These are phyloP conservation scores for Acrocephalus arundinaceus DNA, from an alignment of 2,113 vertebrate species.

Conservation along the genomic window DNA sequence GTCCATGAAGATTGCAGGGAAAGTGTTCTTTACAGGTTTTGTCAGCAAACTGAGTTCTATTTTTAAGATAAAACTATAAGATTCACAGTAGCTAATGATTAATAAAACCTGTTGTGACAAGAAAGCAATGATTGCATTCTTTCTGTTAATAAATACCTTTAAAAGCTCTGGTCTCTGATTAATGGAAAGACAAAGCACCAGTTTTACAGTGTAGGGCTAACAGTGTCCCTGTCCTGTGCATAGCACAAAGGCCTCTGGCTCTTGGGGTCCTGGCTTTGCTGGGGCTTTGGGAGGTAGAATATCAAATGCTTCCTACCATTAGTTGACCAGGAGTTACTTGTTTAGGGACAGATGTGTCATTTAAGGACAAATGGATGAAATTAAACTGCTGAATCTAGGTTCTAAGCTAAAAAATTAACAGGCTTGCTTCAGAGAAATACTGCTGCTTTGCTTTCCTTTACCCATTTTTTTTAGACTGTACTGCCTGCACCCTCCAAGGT, in stretches of 20 bases:
- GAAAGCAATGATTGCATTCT: not conserved
- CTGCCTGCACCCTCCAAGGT: not conserved
- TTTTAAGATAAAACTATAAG: not conserved
- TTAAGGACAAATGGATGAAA: not conserved
- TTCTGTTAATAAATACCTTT: not conserved
- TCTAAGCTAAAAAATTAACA: not conserved
- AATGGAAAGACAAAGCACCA: not conserved
- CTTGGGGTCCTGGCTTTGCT: accelerated
- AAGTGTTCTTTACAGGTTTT: not conserved
- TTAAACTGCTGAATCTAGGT: not conserved
- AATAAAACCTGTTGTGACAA: not conserved
- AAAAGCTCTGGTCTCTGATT: not conserved
- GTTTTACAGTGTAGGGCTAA: not conserved
- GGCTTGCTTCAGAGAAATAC: not conserved
- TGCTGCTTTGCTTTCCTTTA: not conserved
- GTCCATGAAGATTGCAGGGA: not conserved
- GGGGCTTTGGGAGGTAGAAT: not conserved
- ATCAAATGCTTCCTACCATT: not conserved
- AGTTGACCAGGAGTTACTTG: not conserved
- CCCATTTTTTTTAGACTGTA: not conserved
- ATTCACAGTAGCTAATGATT: not conserved
- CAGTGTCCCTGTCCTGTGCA: accelerated
- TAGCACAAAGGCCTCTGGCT: not conserved
- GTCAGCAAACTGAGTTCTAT: not conserved
- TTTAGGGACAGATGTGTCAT: not conserved